phyloP scores from a whole-genome alignment of 1,140 invertebrate genomes.

The Oscheius sp. region DNA sequence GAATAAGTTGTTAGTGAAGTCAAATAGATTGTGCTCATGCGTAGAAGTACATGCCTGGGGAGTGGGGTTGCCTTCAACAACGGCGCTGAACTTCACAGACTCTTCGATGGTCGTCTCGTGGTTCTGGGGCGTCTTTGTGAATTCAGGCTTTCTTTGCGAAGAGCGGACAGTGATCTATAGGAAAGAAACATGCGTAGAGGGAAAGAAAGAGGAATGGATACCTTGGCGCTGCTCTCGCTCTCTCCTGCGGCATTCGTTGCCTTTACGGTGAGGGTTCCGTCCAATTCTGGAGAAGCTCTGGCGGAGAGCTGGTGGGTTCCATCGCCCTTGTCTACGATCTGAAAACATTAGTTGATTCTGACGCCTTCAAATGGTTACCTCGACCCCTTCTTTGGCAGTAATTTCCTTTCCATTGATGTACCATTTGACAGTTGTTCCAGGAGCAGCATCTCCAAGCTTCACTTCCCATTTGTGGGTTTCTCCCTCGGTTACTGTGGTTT shows the following conservation, averaged over 20 bases:
- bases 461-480: conserved; percentile 40
- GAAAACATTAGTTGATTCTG: conserved; percentile 11
- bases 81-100: conserved; percentile 67
- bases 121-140: conserved; percentile 56
- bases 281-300: conserved; percentile 79
- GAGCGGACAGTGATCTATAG: conserved; percentile 25
- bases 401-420: conserved; percentile 47
- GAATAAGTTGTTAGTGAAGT: no score
- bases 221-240: conserved; percentile 31
- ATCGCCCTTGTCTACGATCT: conserved; percentile 40
- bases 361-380: conserved; percentile 13
- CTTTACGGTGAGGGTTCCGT: conserved; percentile 37
- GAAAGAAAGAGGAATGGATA: conserved; percentile 19
- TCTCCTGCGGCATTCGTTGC: conserved; percentile 40
- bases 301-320: conserved; percentile 75
- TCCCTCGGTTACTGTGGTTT: conserved; percentile 42
- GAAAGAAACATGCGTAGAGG: conserved; percentile 8
- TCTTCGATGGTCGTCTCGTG: conserved; percentile 69
- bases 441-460: conserved; percentile 34
- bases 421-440: conserved; percentile 45
- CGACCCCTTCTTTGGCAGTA: conserved; percentile 1
- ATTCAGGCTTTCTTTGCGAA: conserved; percentile 44
- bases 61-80: conserved; percentile 80
- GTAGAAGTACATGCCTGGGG: conserved; percentile 65
- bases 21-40: no score